Evolutionary conservation across 2,797 vertebrate genomes (phyloP).

Genomic region (Arnoldichthys spilopterus): DNA sequence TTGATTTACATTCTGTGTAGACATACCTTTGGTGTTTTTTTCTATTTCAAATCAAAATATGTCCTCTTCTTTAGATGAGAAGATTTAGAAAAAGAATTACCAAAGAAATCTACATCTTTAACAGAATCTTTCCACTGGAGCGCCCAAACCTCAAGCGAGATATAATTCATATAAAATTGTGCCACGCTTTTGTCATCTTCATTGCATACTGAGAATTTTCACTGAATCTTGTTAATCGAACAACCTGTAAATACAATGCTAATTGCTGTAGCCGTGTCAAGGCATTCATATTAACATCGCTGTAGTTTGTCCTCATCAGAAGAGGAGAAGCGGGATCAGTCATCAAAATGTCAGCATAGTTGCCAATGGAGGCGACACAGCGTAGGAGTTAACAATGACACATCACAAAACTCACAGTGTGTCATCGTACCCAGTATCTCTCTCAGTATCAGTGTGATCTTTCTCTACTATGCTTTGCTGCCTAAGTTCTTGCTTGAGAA

Average conservation of each 20-base stretch:
- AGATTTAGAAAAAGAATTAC: too few species aligned
- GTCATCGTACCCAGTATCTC: constrained; percentile 13
- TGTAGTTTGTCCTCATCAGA: constrained; percentile 26
- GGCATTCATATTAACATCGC: not conserved
- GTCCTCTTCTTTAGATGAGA: not conserved
- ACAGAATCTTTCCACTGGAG: not conserved
- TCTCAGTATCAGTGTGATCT: not conserved
- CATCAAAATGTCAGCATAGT: constrained; percentile 60
- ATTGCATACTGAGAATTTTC: too few species aligned
- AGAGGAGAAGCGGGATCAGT: not conserved
- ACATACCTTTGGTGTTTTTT: too few species aligned
- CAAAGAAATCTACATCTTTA: too few species aligned
- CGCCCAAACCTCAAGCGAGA: too few species aligned
- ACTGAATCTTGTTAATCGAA: too few species aligned
- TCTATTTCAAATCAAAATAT: not conserved
- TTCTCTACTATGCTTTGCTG: not conserved
- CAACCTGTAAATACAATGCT: too few species aligned
- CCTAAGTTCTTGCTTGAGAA: too few species aligned
- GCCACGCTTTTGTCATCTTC: too few species aligned
- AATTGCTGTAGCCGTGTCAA: not conserved
- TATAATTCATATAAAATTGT: too few species aligned
- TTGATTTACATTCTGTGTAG: not conserved
- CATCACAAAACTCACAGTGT: constrained; percentile 39
- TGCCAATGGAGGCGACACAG: constrained; percentile 46
- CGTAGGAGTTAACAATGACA: constrained; percentile 55